Conservation (phyloP, 2,888 invertebrate genomes). For the Morinoia aosen region DNA sequence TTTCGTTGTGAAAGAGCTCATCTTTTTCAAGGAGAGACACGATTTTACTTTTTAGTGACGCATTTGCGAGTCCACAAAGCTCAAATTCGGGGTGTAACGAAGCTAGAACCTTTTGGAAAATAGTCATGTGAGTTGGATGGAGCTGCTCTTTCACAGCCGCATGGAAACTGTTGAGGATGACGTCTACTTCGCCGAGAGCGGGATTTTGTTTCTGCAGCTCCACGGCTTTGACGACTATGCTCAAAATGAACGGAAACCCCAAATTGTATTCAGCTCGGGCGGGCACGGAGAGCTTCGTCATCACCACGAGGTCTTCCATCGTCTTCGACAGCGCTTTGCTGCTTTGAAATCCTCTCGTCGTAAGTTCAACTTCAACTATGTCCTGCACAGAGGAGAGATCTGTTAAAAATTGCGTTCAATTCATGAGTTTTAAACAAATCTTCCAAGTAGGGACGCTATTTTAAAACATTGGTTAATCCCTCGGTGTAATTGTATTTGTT, state of each 20-base stretch:
- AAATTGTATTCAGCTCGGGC: neutral
- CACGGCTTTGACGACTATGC: neutral
- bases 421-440: neutral
- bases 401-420: neutral
- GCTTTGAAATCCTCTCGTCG: neutral
- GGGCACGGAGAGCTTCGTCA: neutral
- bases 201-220: neutral
- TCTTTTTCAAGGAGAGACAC: neutral
- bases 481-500: neutral
- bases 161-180: constrained; percentile 37
- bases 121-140: neutral
- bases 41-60: neutral
- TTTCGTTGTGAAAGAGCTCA: neutral
- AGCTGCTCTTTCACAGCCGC: neutral
- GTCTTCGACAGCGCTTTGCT: neutral
- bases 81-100: constrained; percentile 6
- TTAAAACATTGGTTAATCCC: neutral
- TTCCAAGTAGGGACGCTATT: neutral
- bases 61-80: neutral
- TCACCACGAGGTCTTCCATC: neutral
- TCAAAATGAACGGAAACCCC: neutral
- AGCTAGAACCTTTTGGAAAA: neutral
- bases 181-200: neutral
- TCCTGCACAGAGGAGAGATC: neutral
- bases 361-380: constrained; percentile 10